Evolutionary conservation across 2,113 vertebrate genomes (phyloP), one percentile per base, ranked within the genome.

Genomic region (Apodemus speciosus): DNA sequence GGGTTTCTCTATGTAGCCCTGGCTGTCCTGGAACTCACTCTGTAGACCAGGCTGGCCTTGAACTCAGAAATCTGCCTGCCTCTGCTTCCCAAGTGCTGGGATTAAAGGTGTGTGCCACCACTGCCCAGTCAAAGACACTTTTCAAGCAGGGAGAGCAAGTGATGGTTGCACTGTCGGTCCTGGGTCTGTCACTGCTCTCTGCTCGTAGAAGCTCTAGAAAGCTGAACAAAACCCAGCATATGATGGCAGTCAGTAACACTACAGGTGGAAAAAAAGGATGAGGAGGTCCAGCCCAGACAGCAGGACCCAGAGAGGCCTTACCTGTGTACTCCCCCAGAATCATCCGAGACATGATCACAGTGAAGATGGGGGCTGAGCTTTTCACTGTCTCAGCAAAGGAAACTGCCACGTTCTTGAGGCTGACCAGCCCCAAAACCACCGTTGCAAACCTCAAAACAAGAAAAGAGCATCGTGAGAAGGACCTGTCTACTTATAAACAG

Each of bases 311-410:
- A 8, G 16, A 49, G 43, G 6, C 13, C 97, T 91, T 97, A 99
- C 99, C 99, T 30, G 99, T 99, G 97, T 99, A 99, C 96, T 99
- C 99, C 30, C 99, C 99, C 14, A 99, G 94, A 79, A 99, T 99
- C 97, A 99, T 98, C 38, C 99, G 96, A 43, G 99, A 99, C 99
- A 99, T 99, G 96, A 99, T 99, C 72, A 99, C 99, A 0, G 99
- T 99, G 95, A 99, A 99, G 83, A 99, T 99, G 46, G 99, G 99
- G 0, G 99, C 99, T 0, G 99, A 99, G 97, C 99, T 99, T 97
- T 99, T 99, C 93, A 99, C 99, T 0, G 99, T 99, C 97, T 99
- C 99, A 0, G 99, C 99, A 81, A 99, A 99, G 0, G 99, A 99
- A 85, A 99, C 99, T 0, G 99, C 99, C 89, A 99, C 99, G 0